Percentiles rank a stretch among this genome's conserved stretches.
Conservation (phyloP, 2,888 invertebrate species). For the Sesia apiformis region DNA sequence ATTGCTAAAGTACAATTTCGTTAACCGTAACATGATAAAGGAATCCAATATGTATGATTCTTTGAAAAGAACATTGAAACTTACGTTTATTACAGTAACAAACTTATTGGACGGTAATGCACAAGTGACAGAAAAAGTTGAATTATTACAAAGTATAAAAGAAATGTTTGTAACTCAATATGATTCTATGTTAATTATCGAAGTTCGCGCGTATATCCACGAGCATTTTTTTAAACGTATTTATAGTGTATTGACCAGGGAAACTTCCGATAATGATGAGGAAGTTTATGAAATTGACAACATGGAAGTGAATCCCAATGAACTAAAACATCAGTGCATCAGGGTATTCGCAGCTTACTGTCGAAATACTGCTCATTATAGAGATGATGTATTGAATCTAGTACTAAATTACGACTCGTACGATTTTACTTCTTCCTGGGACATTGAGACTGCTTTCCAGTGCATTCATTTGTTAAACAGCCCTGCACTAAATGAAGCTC, state of each 20-base stretch:
- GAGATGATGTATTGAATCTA: slow-evolving; percentile 44
- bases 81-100: slow-evolving; percentile 27
- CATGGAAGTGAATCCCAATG: slow-evolving; percentile 30
- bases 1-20: slow-evolving; percentile 26
- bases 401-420: slow-evolving; percentile 47
- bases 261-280: slow-evolving; percentile 27
- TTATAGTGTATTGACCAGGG: slow-evolving; percentile 37
- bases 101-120: slow-evolving; percentile 24
- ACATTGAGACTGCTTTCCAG: slow-evolving; percentile 41
- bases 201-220: slow-evolving; percentile 30
- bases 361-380: slow-evolving; percentile 30
- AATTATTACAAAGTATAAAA: slow-evolving; percentile 28
- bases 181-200: slow-evolving; percentile 20
- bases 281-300: slow-evolving; percentile 37
- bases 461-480: slow-evolving; percentile 41
- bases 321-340: slow-evolving; percentile 43
- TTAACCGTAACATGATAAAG: slow-evolving; percentile 20
- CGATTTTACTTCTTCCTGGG: slow-evolving; percentile 31
- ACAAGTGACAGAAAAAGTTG: slow-evolving; percentile 30
- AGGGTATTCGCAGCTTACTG: slow-evolving; percentile 50
- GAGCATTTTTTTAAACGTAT: slow-evolving; percentile 42
- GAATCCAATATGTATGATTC: slow-evolving; percentile 19
- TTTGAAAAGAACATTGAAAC: slow-evolving; percentile 23
- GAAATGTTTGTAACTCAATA: slow-evolving; percentile 33
- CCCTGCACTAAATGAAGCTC: slow-evolving; percentile 28